phyloP scores from a whole-genome alignment of 1,140 invertebrate species.

The Heliconius hermathena region DNA sequence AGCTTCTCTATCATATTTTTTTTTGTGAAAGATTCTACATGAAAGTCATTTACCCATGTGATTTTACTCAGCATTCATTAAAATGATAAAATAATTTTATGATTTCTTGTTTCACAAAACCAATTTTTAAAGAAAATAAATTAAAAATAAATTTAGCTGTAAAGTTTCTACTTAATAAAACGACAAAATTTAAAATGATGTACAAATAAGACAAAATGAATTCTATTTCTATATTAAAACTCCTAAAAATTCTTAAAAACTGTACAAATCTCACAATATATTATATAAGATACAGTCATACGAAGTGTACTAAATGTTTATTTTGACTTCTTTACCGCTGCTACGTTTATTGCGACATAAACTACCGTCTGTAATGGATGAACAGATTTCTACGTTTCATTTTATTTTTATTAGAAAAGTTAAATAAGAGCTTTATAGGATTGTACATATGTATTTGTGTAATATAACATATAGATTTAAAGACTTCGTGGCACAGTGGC shows the following conservation, averaged over 20 bases:
- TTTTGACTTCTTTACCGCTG: conserved; percentile 6
- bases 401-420: conserved; percentile 4
- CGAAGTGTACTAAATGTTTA: not conserved
- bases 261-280: conserved; percentile 5
- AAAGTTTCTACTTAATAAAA: too few relatives aligned
- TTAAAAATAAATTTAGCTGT: too few relatives aligned
- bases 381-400: not conserved
- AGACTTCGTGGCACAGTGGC: too few relatives aligned
- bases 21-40: too few relatives aligned
- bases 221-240: not conserved
- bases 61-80: too few relatives aligned
- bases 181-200: too few relatives aligned
- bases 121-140: too few relatives aligned
- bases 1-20: too few relatives aligned
- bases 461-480: not conserved
- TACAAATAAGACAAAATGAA: too few relatives aligned
- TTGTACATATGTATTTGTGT: not conserved
- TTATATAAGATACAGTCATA: not conserved
- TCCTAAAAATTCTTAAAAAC: not conserved
- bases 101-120: too few relatives aligned
- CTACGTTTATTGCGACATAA: conserved; percentile 10
- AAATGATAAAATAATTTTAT: too few relatives aligned
- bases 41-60: too few relatives aligned
- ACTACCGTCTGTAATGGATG: conserved; percentile 2
- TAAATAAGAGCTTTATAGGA: not conserved